Evolutionary conservation across 53 echinoderm and acorn worm species (phyloP).

Genomic region (Holothuria scabra): DNA sequence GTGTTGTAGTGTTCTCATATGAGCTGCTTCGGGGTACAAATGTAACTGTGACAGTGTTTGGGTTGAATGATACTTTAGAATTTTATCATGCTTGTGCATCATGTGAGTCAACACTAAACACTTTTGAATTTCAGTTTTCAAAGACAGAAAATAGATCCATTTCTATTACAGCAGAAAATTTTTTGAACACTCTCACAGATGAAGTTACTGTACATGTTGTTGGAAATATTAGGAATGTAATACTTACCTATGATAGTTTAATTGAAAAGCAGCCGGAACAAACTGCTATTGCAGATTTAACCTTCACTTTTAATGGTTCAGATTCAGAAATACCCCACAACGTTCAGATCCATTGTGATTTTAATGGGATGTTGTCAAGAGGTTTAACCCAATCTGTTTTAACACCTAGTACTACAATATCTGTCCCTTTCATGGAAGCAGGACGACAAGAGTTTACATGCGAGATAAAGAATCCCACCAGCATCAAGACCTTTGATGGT

Average conservation of each 20-base stretch:
- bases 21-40: not conserved
- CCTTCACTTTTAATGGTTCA: not conserved
- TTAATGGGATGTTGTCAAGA: too few relatives aligned
- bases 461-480: not conserved
- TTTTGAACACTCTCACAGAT: not conserved
- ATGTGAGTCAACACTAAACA: not conserved
- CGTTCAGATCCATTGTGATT: not conserved
- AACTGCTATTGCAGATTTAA: not conserved
- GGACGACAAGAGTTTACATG: not conserved
- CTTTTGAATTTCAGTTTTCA: not conserved
- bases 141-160: not conserved
- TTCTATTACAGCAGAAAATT: slow-evolving; percentile 1
- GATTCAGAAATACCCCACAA: not conserved
- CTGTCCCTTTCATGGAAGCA: not conserved
- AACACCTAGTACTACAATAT: too few relatives aligned
- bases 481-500: not conserved
- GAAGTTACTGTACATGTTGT: not conserved
- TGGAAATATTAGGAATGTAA: slow-evolving; percentile 5
- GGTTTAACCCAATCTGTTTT: too few relatives aligned
- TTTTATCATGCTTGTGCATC: slow-evolving; percentile 36
- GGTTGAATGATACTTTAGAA: too few relatives aligned
- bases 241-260: not conserved
- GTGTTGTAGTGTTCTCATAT: not conserved
- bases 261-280: not conserved
- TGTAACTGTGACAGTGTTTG: slow-evolving; percentile 1